These are phyloP conservation scores for Pachyrhynchus sulphureomaculatus DNA, from an alignment of 1,140 invertebrate genomes.

Conservation along the genomic window DNA sequence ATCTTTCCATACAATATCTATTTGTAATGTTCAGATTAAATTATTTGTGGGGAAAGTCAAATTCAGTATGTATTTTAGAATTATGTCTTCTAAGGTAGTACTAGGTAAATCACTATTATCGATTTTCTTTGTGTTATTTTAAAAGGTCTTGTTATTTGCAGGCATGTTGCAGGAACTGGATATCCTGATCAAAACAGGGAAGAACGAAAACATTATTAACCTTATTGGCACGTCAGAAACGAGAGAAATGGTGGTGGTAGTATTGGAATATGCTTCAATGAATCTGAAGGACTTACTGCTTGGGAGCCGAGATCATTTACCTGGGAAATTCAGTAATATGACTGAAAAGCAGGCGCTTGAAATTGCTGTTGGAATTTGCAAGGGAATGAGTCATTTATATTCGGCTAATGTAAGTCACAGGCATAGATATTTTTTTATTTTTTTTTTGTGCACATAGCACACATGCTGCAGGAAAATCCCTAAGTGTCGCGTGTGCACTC, in stretches of 20 bases:
- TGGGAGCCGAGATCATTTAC: conserved; percentile 61
- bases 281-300: conserved; percentile 69
- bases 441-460: too few relatives aligned
- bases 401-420: conserved; percentile 54
- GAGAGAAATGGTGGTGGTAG: conserved; percentile 67
- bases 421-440: too few relatives aligned
- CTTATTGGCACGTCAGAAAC: conserved; percentile 80
- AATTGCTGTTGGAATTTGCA: conserved; percentile 59
- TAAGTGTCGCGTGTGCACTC: too few relatives aligned
- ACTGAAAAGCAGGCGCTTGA: conserved; percentile 62
- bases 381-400: conserved; percentile 67
- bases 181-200: conserved; percentile 65
- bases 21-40: too few relatives aligned
- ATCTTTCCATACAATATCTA: too few relatives aligned
- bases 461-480: too few relatives aligned
- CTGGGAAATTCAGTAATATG: conserved; percentile 63
- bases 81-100: too few relatives aligned
- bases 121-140: too few relatives aligned
- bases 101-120: too few relatives aligned
- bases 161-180: conserved; percentile 74
- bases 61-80: too few relatives aligned
- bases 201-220: conserved; percentile 70
- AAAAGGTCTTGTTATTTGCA: too few relatives aligned
- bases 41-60: too few relatives aligned
- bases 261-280: conserved; percentile 65